Percentiles rank a stretch among this genome's conserved stretches.
These are phyloP conservation scores for Aix galericulata DNA, from an alignment of 2,113 vertebrate genomes.

Conservation along the genomic window DNA sequence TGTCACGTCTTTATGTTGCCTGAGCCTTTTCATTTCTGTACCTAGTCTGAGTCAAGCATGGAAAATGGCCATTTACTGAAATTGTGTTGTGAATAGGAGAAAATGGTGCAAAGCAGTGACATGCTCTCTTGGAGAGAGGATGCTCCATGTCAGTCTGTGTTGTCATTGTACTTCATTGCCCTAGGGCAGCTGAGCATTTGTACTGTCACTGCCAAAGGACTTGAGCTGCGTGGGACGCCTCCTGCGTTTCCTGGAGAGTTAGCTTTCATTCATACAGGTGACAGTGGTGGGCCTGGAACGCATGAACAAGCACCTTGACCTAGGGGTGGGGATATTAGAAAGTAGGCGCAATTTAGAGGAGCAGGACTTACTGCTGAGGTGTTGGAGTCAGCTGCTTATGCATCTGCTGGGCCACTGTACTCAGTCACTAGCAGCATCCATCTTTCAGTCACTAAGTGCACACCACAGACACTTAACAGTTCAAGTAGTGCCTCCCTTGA, in stretches of 20 bases:
- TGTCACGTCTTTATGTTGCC: constrained; percentile 6
- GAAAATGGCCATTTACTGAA: constrained; percentile 18
- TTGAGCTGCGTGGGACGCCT: background rate
- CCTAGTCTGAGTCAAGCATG: constrained; percentile 24
- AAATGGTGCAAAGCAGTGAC: constrained; percentile 7
- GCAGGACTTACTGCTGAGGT: background rate
- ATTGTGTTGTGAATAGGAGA: background rate
- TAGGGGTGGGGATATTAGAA: background rate
- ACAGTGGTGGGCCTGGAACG: background rate
- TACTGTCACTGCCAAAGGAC: background rate
- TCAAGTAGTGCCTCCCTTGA: background rate
- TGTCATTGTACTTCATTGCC: background rate
- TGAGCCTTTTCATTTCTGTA: constrained; percentile 28
- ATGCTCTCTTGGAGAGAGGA: background rate
- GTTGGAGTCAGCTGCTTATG: background rate
- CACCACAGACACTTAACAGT: background rate
- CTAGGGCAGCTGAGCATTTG: background rate
- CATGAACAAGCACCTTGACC: background rate
- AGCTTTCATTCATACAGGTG: background rate
- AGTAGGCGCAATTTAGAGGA: background rate
- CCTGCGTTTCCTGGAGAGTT: background rate
- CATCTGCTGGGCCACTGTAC: background rate
- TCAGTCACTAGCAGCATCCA: background rate
- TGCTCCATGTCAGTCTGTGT: background rate
- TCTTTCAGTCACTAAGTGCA: background rate